These are phyloP conservation scores for Spodoptera picta DNA, from an alignment of 2,888 invertebrate genomes.

Conservation along the genomic window DNA sequence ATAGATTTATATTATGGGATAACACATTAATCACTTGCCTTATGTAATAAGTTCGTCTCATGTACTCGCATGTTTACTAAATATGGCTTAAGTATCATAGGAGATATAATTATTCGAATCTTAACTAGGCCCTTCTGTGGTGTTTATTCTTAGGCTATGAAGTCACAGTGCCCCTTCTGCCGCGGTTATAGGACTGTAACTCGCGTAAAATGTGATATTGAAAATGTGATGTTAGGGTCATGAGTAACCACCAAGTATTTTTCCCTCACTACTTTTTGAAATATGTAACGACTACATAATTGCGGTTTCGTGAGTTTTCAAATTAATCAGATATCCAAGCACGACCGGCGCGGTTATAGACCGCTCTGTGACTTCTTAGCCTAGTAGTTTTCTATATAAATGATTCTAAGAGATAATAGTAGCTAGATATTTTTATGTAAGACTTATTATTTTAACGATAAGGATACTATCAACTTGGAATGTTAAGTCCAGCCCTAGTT, in stretches of 20 bases:
- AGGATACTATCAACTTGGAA: slow-evolving; percentile 64
- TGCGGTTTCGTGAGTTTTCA: too few species aligned
- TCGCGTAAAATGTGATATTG: too few species aligned
- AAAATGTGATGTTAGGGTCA: too few species aligned
- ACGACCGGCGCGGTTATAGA: too few species aligned
- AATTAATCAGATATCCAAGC: too few species aligned
- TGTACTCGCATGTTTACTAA: slow-evolving; percentile 77
- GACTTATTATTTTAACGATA: slow-evolving; percentile 64
- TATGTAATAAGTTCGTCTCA: slow-evolving; percentile 73
- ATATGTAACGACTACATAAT: too few species aligned
- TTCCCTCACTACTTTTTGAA: too few species aligned
- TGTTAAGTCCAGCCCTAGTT: slow-evolving; percentile 70
- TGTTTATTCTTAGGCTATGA: slow-evolving; percentile 24
- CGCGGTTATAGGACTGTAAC: too few species aligned
- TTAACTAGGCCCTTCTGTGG: slow-evolving; percentile 39
- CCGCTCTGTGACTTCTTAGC: too few species aligned
- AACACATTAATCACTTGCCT: slow-evolving; percentile 74
- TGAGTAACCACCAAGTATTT: too few species aligned
- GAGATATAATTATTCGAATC: slow-evolving; percentile 42
- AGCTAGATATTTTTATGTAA: slow-evolving; percentile 66
- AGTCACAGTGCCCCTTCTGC: too few species aligned
- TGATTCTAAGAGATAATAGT: slow-evolving; percentile 59
- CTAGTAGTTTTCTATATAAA: slow-evolving; percentile 65
- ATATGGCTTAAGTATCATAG: slow-evolving; percentile 57
- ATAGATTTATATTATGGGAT: slow-evolving; percentile 45